Evolutionary conservation across 2,797 vertebrate genomes (phyloP).

Genomic region (Chloroceryle inda): DNA sequence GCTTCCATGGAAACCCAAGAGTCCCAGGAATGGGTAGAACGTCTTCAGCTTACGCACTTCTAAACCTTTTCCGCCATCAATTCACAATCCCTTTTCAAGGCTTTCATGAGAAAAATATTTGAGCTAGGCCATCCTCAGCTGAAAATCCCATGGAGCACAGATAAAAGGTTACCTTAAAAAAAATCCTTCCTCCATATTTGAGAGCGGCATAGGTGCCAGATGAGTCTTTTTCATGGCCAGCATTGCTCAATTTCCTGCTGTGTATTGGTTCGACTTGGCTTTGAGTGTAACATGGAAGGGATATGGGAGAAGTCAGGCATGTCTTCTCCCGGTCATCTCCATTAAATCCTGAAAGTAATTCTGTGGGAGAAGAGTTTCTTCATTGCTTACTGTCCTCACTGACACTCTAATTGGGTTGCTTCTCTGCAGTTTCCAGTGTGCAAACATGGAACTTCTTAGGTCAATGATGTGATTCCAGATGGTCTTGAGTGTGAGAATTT

Average conservation of each 20-base stretch:
- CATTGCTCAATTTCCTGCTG: background rate
- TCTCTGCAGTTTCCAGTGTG: background rate
- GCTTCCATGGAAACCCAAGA: slow-evolving; percentile 6
- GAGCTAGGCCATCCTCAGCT: background rate
- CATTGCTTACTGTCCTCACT: background rate
- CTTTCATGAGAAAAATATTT: slow-evolving; percentile 22
- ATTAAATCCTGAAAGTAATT: background rate
- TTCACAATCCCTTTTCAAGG: slow-evolving; percentile 25
- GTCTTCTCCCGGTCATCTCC: background rate
- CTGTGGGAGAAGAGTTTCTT: background rate
- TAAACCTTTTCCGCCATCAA: slow-evolving; percentile 21
- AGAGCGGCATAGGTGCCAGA: background rate
- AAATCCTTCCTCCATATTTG: background rate
- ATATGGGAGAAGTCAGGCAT: background rate
- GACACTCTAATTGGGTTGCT: background rate
- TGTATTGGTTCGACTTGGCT: background rate
- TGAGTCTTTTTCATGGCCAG: background rate
- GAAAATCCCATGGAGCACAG: background rate
- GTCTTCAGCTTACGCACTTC: background rate
- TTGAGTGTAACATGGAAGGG: background rate
- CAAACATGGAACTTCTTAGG: background rate
- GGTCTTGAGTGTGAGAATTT: background rate
- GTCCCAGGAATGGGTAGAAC: slow-evolving; percentile 8
- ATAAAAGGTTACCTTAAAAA: background rate
- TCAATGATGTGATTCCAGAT: background rate